Percentiles rank a stretch among this genome's conserved stretches.
These are phyloP conservation scores for Lamellibrachia columna DNA, from an alignment of 2,888 invertebrate genomes.

Conservation along the genomic window DNA sequence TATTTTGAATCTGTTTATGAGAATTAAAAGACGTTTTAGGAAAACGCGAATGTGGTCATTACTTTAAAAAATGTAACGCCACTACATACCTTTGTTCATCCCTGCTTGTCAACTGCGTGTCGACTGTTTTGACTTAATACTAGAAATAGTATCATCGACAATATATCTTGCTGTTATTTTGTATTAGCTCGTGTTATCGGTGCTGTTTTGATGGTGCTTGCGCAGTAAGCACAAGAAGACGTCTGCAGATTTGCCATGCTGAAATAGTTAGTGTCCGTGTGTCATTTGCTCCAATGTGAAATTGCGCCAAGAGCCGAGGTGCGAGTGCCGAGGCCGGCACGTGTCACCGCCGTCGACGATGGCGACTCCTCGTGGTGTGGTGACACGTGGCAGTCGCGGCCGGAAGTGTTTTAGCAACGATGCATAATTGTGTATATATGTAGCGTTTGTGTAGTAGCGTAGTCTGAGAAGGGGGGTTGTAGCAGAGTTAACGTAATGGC, in stretches of 20 bases:
- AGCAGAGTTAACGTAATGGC: neutral
- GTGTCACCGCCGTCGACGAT: neutral
- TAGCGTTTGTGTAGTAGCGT: conserved; percentile 3
- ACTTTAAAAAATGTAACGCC: neutral
- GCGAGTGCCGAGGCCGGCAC: neutral
- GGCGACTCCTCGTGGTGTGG: neutral
- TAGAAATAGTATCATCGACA: neutral
- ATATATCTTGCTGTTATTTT: neutral
- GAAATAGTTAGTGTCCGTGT: conserved; percentile 9
- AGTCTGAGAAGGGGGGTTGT: neutral
- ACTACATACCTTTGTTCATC: neutral
- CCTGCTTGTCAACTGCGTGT: neutral
- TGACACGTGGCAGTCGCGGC: neutral
- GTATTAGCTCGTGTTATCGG: neutral
- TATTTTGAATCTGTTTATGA: neutral
- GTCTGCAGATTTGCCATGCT: neutral
- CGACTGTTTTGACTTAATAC: neutral
- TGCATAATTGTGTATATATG: conserved; percentile 16
- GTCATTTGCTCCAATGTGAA: conserved; percentile 6
- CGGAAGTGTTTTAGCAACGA: conserved; percentile 3
- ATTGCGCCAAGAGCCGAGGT: neutral
- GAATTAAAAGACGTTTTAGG: neutral
- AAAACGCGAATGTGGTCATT: neutral
- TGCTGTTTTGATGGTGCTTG: conserved; percentile 16
- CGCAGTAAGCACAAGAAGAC: neutral